phyloP scores from a whole-genome alignment of 2,113 vertebrate species.

The Rhabdornis inornatus region DNA sequence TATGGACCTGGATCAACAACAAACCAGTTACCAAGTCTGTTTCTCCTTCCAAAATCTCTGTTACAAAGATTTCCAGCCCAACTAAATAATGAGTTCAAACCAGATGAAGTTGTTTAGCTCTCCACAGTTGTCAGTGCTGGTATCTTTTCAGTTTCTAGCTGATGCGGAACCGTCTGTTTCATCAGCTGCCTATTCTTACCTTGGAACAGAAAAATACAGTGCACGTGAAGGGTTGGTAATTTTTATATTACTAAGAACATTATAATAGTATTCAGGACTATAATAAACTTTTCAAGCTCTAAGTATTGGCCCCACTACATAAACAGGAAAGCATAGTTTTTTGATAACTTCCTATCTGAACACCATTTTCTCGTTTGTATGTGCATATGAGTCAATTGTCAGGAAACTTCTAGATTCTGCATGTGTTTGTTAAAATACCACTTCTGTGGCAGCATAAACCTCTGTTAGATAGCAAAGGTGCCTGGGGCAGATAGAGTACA shows the following conservation, averaged over 20 bases:
- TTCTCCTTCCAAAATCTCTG: background rate
- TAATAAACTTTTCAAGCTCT: background rate
- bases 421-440: background rate
- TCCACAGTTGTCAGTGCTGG: background rate
- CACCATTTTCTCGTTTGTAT: background rate
- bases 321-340: conserved; percentile 70
- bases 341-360: conserved; percentile 56
- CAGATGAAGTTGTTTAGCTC: background rate
- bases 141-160: background rate
- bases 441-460: background rate
- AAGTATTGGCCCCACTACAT: conserved; percentile 4
- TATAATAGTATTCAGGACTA: background rate
- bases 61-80: background rate
- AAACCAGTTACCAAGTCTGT: background rate
- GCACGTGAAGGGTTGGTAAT: background rate
- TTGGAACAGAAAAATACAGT: background rate
- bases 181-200: background rate
- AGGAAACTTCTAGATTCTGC: conserved; percentile 19
- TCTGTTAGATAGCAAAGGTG: background rate
- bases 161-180: background rate
- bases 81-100: background rate
- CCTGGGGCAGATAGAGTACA: background rate
- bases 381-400: background rate
- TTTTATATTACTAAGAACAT: background rate
- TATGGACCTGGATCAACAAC: background rate